phyloP scores from a whole-genome alignment of 1,140 invertebrate genomes.

The Habropoda laboriosa region DNA sequence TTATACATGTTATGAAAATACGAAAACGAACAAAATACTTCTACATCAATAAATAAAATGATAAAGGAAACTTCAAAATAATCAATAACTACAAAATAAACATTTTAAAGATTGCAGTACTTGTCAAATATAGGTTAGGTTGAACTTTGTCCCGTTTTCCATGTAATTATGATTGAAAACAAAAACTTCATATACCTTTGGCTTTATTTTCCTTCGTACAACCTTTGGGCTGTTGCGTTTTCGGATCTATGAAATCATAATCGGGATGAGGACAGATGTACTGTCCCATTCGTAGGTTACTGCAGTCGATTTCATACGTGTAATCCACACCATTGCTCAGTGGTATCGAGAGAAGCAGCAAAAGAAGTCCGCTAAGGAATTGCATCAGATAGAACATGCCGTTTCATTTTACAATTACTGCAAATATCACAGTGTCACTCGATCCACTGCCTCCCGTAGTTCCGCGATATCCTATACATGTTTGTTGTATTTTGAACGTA shows the following conservation, averaged over 20 bases:
- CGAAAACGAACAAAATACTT: not conserved
- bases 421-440: slow-evolving; percentile 30
- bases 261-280: slow-evolving; percentile 92
- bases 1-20: not conserved
- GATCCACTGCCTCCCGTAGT: slow-evolving; percentile 1
- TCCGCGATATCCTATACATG: slow-evolving; percentile 22
- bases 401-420: slow-evolving; percentile 65
- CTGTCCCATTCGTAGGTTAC: slow-evolving; percentile 89
- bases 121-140: slow-evolving; percentile 29
- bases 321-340: slow-evolving; percentile 60
- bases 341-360: slow-evolving; percentile 46
- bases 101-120: not conserved
- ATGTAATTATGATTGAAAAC: not conserved
- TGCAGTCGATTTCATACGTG: slow-evolving; percentile 84
- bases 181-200: slow-evolving; percentile 83
- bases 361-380: slow-evolving; percentile 56
- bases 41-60: too few relatives aligned
- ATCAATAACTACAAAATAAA: not conserved
- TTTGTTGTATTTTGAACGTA: slow-evolving; percentile 57
- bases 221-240: slow-evolving; percentile 93
- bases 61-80: not conserved
- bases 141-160: not conserved
- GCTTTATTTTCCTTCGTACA: slow-evolving; percentile 91
- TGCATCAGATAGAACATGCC: slow-evolving; percentile 56
- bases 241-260: slow-evolving; percentile 90